Base-by-base conservation (phyloP, 1,140 invertebrate species). In the Centruroides sculpturatus region DNA sequence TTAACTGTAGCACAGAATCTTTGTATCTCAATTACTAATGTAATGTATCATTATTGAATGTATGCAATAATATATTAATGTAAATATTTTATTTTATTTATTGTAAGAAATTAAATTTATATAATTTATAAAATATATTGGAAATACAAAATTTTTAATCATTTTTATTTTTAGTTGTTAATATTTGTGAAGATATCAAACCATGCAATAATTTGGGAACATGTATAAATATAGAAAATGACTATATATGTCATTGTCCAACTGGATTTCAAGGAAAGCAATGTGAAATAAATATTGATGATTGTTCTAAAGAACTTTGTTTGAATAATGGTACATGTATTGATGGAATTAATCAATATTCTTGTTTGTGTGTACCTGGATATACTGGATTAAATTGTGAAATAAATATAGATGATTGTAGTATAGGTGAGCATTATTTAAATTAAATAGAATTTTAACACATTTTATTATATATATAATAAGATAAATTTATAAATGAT, bases 251-350 rank as follows among this genome's bases (percentile, higher is more conserved):
- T 72, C 73, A 83, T 1, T 79, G 78, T 60, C 85, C 46, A 5
- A 13, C 23, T 8, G 63, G 66, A 3, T 69, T 63, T 41, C 46
- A 13, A 23, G 69, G 68, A 36, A 51, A 57, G n/a, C 46, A 58
- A 8, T 70, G 69, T 57, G 67, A 70, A 64, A 76, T 77, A 23
- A 89, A 96, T 71, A 91, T 95, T 71, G 84, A 94, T 72, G 91
- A 95, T 66, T 94, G 91, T 69, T 92, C 90, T 0, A 3, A 35
- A 56, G 34, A 81, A 47, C 69, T 46, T 77, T 81, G 80, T 70
- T 64, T 72, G 35, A 72, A 81, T 66, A 72, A 71, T 47, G 74
- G 77, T 49, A 74, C 76, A 8, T 78, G 77, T 69, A 68, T 73
- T 35, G 71, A 74, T 59, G 65, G 79, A 36, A 56, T 78, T 3